Evolutionary conservation across 2,888 invertebrate genomes (phyloP).

Genomic region (Harpalus rubripes): DNA sequence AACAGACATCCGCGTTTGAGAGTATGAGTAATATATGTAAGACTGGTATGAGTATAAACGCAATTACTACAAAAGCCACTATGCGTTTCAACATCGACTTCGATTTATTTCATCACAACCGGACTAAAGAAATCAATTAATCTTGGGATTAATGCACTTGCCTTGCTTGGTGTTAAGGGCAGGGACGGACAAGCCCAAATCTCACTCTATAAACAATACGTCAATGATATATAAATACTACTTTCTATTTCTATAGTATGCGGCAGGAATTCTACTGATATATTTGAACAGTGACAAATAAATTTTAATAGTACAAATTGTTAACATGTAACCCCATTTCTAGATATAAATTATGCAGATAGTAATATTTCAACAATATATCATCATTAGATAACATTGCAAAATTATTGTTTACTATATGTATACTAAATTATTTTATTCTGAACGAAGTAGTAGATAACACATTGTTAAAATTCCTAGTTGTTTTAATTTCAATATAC

Average conservation of each 20-base stretch:
- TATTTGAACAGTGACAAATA: background rate
- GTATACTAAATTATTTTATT: too few relatives aligned
- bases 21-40: constrained; percentile 37
- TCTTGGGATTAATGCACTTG: constrained; percentile 70
- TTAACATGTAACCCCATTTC: background rate
- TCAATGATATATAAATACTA: constrained; percentile 3
- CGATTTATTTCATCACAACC: constrained; percentile 69
- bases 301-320: background rate
- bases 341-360: background rate
- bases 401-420: background rate
- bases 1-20: background rate
- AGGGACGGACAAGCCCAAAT: constrained; percentile 11
- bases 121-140: constrained; percentile 70
- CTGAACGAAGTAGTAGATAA: too few relatives aligned
- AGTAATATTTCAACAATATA: background rate
- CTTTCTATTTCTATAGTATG: background rate
- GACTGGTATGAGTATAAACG: constrained; percentile 59
- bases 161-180: constrained; percentile 38
- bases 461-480: too few relatives aligned
- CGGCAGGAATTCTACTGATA: background rate
- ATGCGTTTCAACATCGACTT: constrained; percentile 68
- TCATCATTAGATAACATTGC: background rate
- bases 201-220: background rate
- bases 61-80: constrained; percentile 65
- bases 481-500: too few relatives aligned